Conservation (phyloP, 2,113 vertebrate genomes). For the Barnardius zonarius region DNA sequence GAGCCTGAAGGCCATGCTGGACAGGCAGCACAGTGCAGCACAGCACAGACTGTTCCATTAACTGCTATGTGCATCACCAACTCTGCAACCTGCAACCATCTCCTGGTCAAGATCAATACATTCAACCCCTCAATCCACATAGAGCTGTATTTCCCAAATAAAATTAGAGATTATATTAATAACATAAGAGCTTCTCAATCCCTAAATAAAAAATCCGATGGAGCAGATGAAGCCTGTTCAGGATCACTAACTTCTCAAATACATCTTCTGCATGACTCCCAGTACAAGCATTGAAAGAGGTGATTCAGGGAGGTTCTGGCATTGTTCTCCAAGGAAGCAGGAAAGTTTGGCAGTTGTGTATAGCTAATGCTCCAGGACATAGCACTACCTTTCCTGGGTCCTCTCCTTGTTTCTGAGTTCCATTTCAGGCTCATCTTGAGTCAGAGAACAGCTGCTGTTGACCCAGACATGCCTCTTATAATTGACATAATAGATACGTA, state of each 20-base stretch:
- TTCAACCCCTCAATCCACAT: not conserved
- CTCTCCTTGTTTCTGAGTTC: not conserved
- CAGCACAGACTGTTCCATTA: not conserved
- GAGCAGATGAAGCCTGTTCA: not conserved
- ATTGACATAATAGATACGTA: not conserved
- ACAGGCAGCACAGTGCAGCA: not conserved
- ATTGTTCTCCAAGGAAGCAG: not conserved
- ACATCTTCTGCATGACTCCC: not conserved
- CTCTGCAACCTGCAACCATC: fast-evolving
- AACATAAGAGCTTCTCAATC: fast-evolving
- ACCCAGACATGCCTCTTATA: not conserved
- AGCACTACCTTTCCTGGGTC: not conserved
- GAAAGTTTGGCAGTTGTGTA: not conserved
- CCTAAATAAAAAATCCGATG: not conserved
- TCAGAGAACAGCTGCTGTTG: not conserved
- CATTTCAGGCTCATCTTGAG: not conserved
- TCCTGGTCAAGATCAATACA: not conserved
- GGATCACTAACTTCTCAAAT: not conserved
- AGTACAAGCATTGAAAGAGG: not conserved
- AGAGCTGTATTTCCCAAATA: not conserved
- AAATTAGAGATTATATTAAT: not conserved
- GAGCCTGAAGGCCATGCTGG: not conserved
- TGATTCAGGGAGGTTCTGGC: not conserved
- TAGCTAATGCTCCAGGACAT: not conserved
- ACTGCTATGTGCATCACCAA: not conserved